Percentiles rank a stretch among this genome's conserved stretches.
These are phyloP conservation scores for Microchrysa polita DNA, from an alignment of 2,888 invertebrate species.

Conservation along the genomic window DNA sequence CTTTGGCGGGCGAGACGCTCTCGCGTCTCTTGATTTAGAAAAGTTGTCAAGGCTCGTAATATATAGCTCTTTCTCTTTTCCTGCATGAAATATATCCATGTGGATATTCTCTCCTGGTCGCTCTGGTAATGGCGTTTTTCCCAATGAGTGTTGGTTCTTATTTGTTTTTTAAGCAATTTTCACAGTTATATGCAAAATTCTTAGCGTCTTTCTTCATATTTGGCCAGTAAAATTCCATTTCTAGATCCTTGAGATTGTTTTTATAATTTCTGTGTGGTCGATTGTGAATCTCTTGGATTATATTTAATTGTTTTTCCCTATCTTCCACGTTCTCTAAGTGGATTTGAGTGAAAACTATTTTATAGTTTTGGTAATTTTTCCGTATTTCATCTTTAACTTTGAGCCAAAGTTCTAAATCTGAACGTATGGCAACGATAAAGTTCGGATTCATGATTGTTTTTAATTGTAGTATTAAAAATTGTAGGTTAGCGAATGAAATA, in stretches of 20 bases:
- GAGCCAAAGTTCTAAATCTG: not conserved
- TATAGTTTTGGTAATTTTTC: not conserved
- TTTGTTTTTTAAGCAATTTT: not conserved
- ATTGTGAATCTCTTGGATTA: not conserved
- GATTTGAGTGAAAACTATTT: not conserved
- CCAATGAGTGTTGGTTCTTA: not conserved
- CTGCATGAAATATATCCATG: constrained; percentile 2
- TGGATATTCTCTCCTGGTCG: constrained; percentile 11
- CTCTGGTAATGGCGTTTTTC: not conserved
- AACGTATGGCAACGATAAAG: not conserved
- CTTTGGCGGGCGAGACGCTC: no score
- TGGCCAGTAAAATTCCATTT: not conserved
- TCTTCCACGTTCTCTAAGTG: not conserved
- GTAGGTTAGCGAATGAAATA: not conserved
- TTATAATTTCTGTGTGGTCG: not conserved
- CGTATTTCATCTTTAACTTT: not conserved
- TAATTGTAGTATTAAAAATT: not conserved
- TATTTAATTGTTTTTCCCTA: not conserved
- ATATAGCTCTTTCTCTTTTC: no score
- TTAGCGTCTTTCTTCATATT: not conserved
- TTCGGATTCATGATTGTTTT: not conserved
- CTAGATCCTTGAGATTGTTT: not conserved
- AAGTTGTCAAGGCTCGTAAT: not conserved
- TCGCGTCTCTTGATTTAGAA: no score
- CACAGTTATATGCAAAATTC: not conserved